Conservation (phyloP, 1,140 invertebrate genomes). For the Bombus ignitus region DNA sequence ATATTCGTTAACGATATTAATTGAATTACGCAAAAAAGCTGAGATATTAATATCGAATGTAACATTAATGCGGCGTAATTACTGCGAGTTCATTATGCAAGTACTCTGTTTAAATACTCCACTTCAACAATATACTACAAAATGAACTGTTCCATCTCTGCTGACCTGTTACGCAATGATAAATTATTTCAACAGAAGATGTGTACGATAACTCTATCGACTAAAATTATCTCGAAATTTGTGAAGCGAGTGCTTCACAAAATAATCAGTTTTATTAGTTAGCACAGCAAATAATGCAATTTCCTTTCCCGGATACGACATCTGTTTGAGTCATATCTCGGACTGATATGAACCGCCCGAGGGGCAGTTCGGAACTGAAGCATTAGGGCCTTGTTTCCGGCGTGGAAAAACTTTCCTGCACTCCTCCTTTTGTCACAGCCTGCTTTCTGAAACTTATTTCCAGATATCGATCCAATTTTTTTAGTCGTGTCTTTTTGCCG, state of each 20-base stretch:
- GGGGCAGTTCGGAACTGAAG: conserved; percentile 37
- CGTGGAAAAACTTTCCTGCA: conserved; percentile 17
- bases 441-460: conserved; percentile 29
- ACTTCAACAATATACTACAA: too few relatives aligned
- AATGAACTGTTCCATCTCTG: too few relatives aligned
- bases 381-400: conserved; percentile 44
- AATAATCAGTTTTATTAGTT: neutral
- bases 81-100: neutral
- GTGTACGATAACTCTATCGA: neutral
- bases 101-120: neutral
- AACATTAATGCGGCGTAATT: neutral
- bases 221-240: too few relatives aligned
- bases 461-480: conserved; percentile 25
- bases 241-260: too few relatives aligned
- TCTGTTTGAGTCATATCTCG: conserved; percentile 22
- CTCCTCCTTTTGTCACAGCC: neutral
- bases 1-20: neutral
- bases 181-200: neutral
- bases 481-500: neutral
- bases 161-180: too few relatives aligned
- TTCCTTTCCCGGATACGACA: conserved; percentile 7
- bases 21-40: neutral
- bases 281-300: conserved; percentile 24
- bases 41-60: neutral
- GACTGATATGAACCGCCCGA: conserved; percentile 35